Conservation (phyloP, 2,797 vertebrate genomes). For the Eulemur albifrons region DNA sequence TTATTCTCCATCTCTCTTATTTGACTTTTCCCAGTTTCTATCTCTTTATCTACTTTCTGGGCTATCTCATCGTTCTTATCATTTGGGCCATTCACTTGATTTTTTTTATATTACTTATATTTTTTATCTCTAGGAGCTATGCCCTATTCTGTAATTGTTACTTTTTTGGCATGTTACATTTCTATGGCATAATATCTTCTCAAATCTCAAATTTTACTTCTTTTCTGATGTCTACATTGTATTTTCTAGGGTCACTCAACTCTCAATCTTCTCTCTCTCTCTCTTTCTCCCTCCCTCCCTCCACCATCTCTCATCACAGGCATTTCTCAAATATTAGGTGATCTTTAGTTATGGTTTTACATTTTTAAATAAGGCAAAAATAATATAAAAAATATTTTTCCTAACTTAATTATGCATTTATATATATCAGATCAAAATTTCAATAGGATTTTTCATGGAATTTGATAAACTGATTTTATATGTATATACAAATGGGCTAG, state of each 20-base stretch:
- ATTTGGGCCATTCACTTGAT: not conserved
- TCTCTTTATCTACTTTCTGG: not conserved
- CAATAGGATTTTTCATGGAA: not conserved
- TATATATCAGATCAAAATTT: not conserved
- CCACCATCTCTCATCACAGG: not conserved
- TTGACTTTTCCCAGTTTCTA: not conserved
- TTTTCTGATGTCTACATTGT: not conserved
- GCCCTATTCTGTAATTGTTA: not conserved
- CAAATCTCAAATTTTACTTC: not conserved
- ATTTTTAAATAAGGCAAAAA: not conserved
- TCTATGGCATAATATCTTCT: not conserved
- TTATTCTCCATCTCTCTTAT: not conserved
- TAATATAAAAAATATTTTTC: not conserved
- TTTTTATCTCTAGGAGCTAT: not conserved
- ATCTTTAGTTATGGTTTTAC: not conserved
- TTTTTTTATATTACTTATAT: not conserved
- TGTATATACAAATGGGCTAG: no score
- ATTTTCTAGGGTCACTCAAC: not conserved
- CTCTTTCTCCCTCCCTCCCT: not conserved
- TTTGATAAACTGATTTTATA: not conserved
- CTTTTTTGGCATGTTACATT: not conserved
- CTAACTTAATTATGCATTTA: not conserved
- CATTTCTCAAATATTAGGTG: not conserved
- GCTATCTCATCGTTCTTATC: not conserved
- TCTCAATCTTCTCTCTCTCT: not conserved